Evolutionary conservation across 2,113 vertebrate species (phyloP).

Genomic region (Halcyon malimbica): DNA sequence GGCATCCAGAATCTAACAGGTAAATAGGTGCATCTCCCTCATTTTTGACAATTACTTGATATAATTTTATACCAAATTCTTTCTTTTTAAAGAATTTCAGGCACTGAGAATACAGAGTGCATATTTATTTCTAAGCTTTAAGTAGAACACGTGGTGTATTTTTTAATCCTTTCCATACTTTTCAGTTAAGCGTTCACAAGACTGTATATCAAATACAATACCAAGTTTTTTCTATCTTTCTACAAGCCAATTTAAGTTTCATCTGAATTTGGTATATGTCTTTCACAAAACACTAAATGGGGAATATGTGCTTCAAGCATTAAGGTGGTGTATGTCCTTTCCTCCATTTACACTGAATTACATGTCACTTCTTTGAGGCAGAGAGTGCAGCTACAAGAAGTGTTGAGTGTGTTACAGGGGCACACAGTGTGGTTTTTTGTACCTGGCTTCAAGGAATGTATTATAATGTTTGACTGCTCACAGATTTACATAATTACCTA

Average conservation of each 20-base stretch:
- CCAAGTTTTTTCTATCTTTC: constrained; percentile 63
- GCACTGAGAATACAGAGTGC: constrained; percentile 52
- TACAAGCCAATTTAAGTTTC: constrained; percentile 53
- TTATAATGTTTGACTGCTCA: constrained; percentile 57
- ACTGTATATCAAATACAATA: constrained; percentile 4
- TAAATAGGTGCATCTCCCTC: constrained; percentile 68
- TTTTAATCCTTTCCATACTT: constrained; percentile 72
- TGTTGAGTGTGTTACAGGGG: neutral
- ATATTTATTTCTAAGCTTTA: constrained; percentile 73
- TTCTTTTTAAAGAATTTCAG: constrained; percentile 77
- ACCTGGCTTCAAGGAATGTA: constrained; percentile 51
- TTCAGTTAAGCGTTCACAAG: constrained; percentile 37
- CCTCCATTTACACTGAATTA: constrained; percentile 35
- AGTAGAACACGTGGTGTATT: constrained; percentile 60
- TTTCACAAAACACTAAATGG: constrained; percentile 56
- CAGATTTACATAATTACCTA: constrained; percentile 63
- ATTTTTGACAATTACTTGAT: constrained; percentile 73
- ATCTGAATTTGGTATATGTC: constrained; percentile 43
- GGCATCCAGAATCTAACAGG: constrained; percentile 73
- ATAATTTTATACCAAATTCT: constrained; percentile 75
- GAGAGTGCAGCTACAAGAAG: constrained; percentile 23
- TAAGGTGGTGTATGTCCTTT: constrained; percentile 39
- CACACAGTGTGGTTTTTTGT: constrained; percentile 16
- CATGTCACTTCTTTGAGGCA: constrained; percentile 44
- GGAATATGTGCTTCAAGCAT: constrained; percentile 39